These are phyloP conservation scores for Poeciliopsis presidionis DNA, from an alignment of 2,797 vertebrate species.

Conservation along the genomic window DNA sequence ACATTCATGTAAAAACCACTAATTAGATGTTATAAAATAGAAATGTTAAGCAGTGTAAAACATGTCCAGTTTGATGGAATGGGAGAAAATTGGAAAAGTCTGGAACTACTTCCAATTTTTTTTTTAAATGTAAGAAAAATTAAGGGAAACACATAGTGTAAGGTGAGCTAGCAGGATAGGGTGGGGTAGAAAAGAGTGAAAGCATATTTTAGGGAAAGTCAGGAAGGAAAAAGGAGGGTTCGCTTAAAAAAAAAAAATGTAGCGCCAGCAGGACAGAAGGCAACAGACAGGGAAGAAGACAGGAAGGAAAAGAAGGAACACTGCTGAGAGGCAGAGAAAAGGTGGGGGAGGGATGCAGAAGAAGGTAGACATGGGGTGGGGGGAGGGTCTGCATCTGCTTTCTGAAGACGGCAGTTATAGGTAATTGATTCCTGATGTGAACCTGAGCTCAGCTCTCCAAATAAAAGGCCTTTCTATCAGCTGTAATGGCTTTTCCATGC, in stretches of 20 bases:
- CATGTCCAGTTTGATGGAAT: neutral
- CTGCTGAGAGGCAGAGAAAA: slow-evolving; percentile 9
- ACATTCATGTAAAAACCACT: neutral
- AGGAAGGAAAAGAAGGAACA: slow-evolving; percentile 18
- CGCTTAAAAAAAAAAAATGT: slow-evolving; percentile 12
- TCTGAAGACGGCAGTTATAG: slow-evolving; percentile 47
- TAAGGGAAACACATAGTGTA: slow-evolving; percentile 30
- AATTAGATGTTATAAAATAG: neutral
- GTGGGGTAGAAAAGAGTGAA: slow-evolving; percentile 59
- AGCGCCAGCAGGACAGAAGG: slow-evolving; percentile 3
- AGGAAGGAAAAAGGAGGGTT: slow-evolving; percentile 74
- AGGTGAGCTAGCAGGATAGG: slow-evolving; percentile 63
- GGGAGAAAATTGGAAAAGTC: neutral
- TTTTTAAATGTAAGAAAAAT: slow-evolving; percentile 8
- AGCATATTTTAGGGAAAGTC: slow-evolving; percentile 59
- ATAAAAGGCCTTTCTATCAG: slow-evolving; percentile 79
- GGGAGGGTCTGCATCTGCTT: slow-evolving; percentile 49
- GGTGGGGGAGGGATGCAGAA: slow-evolving; percentile 37
- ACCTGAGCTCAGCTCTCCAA: slow-evolving; percentile 73
- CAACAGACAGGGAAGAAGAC: neutral
- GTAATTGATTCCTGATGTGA: slow-evolving; percentile 86
- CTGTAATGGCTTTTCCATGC: slow-evolving; percentile 80
- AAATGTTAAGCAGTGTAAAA: neutral
- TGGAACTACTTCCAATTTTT: neutral
- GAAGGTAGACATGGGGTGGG: slow-evolving; percentile 28